Conservation (phyloP, 2,113 vertebrate genomes). For the Chaetops frenatus region DNA sequence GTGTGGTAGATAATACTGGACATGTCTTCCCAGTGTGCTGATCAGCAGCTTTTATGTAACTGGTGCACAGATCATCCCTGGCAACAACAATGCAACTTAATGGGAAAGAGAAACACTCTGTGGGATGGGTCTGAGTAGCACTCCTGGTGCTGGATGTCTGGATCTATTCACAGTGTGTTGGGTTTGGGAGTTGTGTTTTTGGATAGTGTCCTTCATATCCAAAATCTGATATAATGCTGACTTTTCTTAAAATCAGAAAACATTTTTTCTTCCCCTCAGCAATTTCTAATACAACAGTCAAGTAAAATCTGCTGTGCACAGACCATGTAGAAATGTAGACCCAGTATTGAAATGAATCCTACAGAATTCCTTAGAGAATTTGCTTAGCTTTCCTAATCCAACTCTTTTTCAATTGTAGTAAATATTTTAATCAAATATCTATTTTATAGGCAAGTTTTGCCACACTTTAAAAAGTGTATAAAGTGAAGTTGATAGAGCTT, state of each 20-base stretch:
- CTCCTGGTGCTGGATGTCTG: background rate
- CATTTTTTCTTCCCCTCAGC: background rate
- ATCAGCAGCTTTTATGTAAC: background rate
- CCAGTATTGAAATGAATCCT: background rate
- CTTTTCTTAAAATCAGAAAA: background rate
- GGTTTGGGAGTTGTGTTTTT: background rate
- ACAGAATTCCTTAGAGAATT: background rate
- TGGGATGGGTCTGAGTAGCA: background rate
- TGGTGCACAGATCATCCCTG: background rate
- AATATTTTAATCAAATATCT: constrained; percentile 12
- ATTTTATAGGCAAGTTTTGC: background rate
- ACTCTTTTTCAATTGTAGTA: background rate
- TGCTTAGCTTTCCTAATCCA: background rate
- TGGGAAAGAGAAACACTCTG: background rate
- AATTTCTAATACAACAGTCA: background rate
- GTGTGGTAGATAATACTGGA: background rate
- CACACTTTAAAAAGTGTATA: background rate
- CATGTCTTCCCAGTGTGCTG: background rate
- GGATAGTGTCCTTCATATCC: background rate
- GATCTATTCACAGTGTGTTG: background rate
- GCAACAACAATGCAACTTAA: accelerated
- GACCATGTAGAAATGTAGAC: background rate
- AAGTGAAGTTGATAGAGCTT: background rate
- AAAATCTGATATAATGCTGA: background rate
- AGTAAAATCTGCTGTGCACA: background rate